A percentile compares a stretch with the other conserved stretches of the same genome.
phyloP scores from a whole-genome alignment of 2,113 vertebrate genomes.

The Amia ocellicauda region DNA sequence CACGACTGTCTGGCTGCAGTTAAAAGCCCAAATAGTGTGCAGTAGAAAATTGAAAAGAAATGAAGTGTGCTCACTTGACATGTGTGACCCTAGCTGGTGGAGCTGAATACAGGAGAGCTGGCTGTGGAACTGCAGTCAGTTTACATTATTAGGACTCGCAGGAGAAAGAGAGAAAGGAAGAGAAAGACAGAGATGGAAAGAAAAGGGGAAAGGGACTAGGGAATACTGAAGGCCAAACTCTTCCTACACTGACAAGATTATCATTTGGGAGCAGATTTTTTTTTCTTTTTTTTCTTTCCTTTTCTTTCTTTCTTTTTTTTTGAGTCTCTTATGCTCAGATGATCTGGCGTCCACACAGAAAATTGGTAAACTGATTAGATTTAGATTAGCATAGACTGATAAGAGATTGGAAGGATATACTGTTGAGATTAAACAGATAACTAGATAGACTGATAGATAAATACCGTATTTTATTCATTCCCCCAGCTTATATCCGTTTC shows the following conservation, averaged over 20 bases:
- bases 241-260: constrained; percentile 59
- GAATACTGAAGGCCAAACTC: constrained; percentile 61
- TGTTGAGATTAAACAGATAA: constrained; percentile 57
- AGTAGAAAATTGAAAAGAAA: constrained; percentile 44
- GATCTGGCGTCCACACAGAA: constrained; percentile 48
- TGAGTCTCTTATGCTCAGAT: constrained; percentile 33
- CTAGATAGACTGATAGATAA: constrained; percentile 52
- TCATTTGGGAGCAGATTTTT: constrained; percentile 40
- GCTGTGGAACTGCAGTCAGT: constrained; percentile 63
- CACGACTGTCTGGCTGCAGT: constrained; percentile 24
- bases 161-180: constrained; percentile 45
- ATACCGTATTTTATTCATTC: constrained; percentile 39
- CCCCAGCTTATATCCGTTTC: constrained; percentile 44
- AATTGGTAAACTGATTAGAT: constrained; percentile 56
- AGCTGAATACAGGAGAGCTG: constrained; percentile 56
- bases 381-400: constrained; percentile 53
- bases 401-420: constrained; percentile 53
- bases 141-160: constrained; percentile 60
- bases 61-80: constrained; percentile 70
- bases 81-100: constrained; percentile 53
- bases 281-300: too few relatives aligned
- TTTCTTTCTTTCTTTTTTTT: too few relatives aligned
- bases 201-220: constrained; percentile 46
- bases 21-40: constrained; percentile 33
- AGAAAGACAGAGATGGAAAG: constrained; percentile 33